These are phyloP conservation scores for Dasyornis broadbenti DNA, from an alignment of 2,113 vertebrate species.

Conservation along the genomic window DNA sequence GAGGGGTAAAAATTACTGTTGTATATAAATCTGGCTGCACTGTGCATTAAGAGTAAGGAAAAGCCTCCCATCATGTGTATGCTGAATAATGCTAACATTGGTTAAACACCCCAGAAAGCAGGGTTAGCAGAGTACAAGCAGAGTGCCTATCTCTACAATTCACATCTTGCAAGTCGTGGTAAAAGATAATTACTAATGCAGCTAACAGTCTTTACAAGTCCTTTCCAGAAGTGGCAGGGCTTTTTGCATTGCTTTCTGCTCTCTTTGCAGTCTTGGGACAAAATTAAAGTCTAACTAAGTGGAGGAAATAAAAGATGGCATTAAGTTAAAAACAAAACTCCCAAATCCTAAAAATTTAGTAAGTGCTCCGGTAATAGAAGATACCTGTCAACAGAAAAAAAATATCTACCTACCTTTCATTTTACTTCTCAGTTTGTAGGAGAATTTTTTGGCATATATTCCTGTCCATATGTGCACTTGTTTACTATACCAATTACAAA, in stretches of 20 bases:
- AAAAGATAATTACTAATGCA: neutral
- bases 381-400: neutral
- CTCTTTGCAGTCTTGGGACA: neutral
- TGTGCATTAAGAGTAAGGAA: neutral
- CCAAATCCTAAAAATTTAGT: neutral
- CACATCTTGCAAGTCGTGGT: neutral
- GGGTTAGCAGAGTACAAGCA: neutral
- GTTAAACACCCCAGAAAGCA: neutral
- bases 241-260: neutral
- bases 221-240: neutral
- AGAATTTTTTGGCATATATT: neutral
- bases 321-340: neutral
- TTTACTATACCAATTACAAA: neutral
- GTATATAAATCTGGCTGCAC: neutral
- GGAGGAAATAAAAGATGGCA: neutral
- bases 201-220: neutral
- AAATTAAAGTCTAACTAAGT: neutral
- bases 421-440: neutral
- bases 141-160: neutral
- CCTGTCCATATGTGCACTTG: neutral
- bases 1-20: neutral
- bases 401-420: neutral
- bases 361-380: neutral
- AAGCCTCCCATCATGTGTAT: neutral
- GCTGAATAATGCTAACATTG: neutral